phyloP scores from a whole-genome alignment of 2,113 vertebrate genomes.

The Daphoenositta chrysoptera region DNA sequence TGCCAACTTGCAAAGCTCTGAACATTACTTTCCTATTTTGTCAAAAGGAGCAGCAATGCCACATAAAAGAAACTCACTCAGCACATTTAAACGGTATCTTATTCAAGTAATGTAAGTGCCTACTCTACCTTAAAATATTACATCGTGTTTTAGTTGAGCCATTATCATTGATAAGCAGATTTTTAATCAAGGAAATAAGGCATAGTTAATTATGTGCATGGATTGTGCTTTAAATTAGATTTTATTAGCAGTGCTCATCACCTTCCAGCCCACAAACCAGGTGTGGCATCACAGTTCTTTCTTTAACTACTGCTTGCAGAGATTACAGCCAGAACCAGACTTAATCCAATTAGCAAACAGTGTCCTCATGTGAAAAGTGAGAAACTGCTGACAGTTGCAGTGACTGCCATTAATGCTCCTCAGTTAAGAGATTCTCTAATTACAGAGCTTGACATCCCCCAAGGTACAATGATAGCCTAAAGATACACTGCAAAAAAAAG shows the following conservation, averaged over 20 bases:
- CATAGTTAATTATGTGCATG: constrained; percentile 67
- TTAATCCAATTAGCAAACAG: constrained; percentile 72
- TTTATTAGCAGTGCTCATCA: constrained; percentile 65
- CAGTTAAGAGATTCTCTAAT: constrained; percentile 54
- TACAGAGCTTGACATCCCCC: constrained; percentile 10
- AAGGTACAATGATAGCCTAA: background rate
- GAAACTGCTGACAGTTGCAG: constrained; percentile 64
- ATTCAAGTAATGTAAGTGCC: constrained; percentile 5
- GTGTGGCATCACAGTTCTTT: constrained; percentile 39
- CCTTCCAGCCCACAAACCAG: constrained; percentile 43
- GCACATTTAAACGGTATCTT: constrained; percentile 9
- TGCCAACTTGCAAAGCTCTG: background rate
- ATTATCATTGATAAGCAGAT: constrained; percentile 66
- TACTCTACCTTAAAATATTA: constrained; percentile 46
- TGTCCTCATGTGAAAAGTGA: constrained; percentile 53
- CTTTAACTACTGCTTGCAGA: constrained; percentile 49
- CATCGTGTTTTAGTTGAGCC: constrained; percentile 6
- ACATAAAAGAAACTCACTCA: background rate
- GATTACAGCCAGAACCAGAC: constrained; percentile 44
- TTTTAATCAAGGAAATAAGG: constrained; percentile 74
- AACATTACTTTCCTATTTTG: background rate
- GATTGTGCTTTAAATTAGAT: constrained; percentile 62
- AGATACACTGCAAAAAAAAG: background rate
- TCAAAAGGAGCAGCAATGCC: background rate
- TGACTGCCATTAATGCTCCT: constrained; percentile 33